Conservation (phyloP, 1,140 invertebrate genomes). For the Microplitis mediator region DNA sequence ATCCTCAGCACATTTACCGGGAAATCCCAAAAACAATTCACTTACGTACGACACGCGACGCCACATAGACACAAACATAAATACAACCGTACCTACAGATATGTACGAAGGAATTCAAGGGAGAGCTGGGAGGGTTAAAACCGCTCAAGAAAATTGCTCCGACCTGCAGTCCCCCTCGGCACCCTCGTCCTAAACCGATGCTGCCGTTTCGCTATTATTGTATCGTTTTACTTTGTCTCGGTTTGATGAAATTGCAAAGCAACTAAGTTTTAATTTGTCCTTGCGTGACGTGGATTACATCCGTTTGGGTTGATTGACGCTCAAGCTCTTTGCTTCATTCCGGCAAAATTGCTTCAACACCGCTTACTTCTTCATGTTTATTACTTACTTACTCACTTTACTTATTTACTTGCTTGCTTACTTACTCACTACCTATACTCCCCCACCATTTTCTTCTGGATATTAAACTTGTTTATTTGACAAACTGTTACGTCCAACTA, state of each 20-base stretch:
- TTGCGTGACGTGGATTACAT: slow-evolving; percentile 54
- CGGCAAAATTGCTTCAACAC: background rate
- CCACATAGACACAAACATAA: background rate
- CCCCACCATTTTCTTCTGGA: background rate
- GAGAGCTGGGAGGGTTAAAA: slow-evolving; percentile 1
- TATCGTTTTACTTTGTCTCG: slow-evolving; percentile 14
- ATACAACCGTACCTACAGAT: too few species aligned
- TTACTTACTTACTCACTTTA: background rate
- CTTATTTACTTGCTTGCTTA: background rate
- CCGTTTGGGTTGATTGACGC: slow-evolving; percentile 49
- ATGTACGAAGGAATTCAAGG: background rate
- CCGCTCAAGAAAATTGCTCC: slow-evolving; percentile 51
- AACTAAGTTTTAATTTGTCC: slow-evolving; percentile 57
- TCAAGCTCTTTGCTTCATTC: slow-evolving; percentile 27
- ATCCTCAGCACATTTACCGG: slow-evolving; percentile 41
- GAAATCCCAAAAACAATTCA: slow-evolving; percentile 55
- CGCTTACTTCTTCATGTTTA: slow-evolving; percentile 12
- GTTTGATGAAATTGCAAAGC: slow-evolving; percentile 55
- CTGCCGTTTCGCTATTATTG: slow-evolving; percentile 10
- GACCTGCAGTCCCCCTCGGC: background rate
- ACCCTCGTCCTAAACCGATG: background rate
- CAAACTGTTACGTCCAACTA: background rate
- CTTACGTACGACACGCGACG: slow-evolving; percentile 40
- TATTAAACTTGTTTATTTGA: slow-evolving; percentile 1
- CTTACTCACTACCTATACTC: background rate